Evolutionary conservation across 2,888 invertebrate genomes (phyloP).

Genomic region (Drosophila ezoana): DNA sequence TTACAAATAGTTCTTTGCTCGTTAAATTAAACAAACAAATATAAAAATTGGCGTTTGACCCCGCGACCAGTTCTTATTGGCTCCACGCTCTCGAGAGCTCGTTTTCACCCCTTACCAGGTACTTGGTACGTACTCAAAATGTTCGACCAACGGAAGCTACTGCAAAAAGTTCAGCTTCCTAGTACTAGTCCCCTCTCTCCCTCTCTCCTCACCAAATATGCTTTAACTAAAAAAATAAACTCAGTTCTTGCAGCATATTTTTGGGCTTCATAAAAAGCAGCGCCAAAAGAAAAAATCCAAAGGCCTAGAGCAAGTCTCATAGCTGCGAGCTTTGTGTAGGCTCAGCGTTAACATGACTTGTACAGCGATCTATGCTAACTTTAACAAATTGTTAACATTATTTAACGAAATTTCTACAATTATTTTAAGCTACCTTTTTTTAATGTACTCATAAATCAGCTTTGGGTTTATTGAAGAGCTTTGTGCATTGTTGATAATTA

Average conservation of each 20-base stretch:
- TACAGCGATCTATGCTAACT: not conserved
- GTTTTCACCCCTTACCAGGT: no score
- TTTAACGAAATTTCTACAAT: not conserved
- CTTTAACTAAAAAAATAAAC: no score
- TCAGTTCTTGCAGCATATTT: slow-evolving; percentile 13
- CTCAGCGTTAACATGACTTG: not conserved
- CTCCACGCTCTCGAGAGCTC: no score
- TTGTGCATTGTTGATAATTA: slow-evolving; percentile 19
- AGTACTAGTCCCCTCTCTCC: no score
- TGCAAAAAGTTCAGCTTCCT: no score
- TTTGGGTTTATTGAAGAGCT: slow-evolving; percentile 1
- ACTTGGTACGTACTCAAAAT: no score
- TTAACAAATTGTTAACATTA: not conserved
- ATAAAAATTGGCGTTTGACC: no score
- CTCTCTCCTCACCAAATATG: no score
- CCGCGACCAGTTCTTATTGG: no score
- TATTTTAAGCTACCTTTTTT: not conserved
- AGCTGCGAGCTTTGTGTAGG: slow-evolving; percentile 3
- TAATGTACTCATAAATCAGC: not conserved
- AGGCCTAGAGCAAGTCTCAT: not conserved
- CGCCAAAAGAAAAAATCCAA: not conserved
- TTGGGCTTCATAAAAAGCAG: slow-evolving; percentile 4
- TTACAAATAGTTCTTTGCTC: no score
- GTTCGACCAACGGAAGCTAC: no score
- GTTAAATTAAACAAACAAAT: no score